Base-by-base conservation (phyloP, 1,140 invertebrate species). In the Sitophilus oryzae region DNA sequence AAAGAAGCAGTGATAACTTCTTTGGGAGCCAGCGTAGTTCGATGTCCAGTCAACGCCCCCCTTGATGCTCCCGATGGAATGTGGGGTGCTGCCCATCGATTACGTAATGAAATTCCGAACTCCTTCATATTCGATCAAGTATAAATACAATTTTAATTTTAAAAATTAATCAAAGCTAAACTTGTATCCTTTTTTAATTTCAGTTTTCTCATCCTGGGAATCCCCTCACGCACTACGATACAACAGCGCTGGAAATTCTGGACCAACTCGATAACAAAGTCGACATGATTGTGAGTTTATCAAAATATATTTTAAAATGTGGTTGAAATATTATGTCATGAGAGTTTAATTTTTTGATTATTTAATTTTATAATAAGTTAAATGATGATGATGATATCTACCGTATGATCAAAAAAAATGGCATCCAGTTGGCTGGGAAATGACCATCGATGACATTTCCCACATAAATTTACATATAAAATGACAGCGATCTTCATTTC, bases 121-220 rank as follows among this genome's bases (percentile, higher is more conserved):
- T 88, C 93, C 1, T 82, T 97, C 55, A 85, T 99, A 55, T 74
- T 98, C 11, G 90, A 99, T 80, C 96, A 97, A 79, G 90, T 91
- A 76, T 50, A 18, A 5, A n/a, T n/a, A 25, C n/a, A 20, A 16
- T n/a, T n/a, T 45, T 45, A 2, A 36, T 6, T 20, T 3, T 2
- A 51, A 52, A 15, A 14, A 30, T 30, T n/a, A 34, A 47, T 20
- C 6, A 1, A 15, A 34, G 25, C 25, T 30, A 30, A 6, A 6
- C 25, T 6, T 30, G 5, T 30, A 30, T 6, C 25, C 21, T 45
- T 22, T 47, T 19, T 45, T 52, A 16, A 59, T 70, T 77, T 50
- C 66, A 93, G 86, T 93, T 93, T 65, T 79, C 81, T 1, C 91
- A 93, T 77, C 67, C 82, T 53, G 83, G 85, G 45, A 97, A 96